A percentile compares a stretch with the other conserved stretches of the same genome.
Evolutionary conservation across 2,113 vertebrate species (phyloP).

Genomic region (Charadrius vociferus): DNA sequence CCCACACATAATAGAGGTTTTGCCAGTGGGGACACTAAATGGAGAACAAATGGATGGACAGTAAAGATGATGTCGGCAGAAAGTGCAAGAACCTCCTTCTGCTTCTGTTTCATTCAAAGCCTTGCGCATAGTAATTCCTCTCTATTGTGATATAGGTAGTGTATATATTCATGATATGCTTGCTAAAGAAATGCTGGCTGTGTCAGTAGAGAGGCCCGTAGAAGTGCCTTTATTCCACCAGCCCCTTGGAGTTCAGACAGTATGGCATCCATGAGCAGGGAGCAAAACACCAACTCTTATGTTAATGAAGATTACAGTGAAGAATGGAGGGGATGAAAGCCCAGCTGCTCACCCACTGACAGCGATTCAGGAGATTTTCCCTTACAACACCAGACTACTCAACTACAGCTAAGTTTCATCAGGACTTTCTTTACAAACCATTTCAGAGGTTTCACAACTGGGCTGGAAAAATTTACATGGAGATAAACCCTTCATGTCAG

Average conservation of each 20-base stretch:
- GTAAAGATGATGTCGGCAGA: background rate
- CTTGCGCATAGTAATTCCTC: constrained; percentile 1
- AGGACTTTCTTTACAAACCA: background rate
- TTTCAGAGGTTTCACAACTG: background rate
- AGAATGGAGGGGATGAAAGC: constrained; percentile 33
- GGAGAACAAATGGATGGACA: background rate
- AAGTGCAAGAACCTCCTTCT: constrained; percentile 27
- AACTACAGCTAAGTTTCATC: background rate
- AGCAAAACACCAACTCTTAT: constrained; percentile 28
- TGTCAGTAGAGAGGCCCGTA: background rate
- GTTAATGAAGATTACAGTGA: constrained; percentile 54
- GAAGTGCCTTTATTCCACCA: background rate
- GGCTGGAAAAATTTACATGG: background rate
- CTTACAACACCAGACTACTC: background rate
- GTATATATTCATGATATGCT: background rate
- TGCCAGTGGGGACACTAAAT: background rate
- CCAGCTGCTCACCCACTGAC: background rate
- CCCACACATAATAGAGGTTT: background rate
- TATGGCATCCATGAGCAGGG: constrained; percentile 3
- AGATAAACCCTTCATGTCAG: background rate
- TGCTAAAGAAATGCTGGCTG: background rate
- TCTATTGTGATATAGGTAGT: background rate
- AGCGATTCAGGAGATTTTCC: background rate
- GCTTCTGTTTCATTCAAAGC: constrained; percentile 11
- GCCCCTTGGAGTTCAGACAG: background rate